Evolutionary conservation across 1,140 invertebrate genomes (phyloP).

Genomic region (Scaptomyza graminum): DNA sequence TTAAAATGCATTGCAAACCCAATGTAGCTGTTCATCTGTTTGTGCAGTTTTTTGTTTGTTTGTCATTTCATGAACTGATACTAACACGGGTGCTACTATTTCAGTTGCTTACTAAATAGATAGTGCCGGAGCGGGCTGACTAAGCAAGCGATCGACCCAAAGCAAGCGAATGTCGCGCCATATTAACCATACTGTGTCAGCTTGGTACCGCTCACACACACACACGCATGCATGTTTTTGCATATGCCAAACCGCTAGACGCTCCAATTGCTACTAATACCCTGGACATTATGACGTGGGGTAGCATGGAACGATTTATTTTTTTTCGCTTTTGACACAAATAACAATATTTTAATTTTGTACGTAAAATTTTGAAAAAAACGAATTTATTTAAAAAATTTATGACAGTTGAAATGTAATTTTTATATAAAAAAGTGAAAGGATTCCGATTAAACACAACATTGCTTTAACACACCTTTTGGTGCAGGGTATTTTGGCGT

Average conservation of each 20-base stretch:
- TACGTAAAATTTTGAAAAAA: no score
- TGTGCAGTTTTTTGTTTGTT: slow-evolving; percentile 22
- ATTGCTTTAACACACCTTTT: no score
- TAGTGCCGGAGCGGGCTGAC: slow-evolving; percentile 75
- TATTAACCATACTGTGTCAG: slow-evolving; percentile 74
- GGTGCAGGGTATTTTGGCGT: slow-evolving; percentile 17
- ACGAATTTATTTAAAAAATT: no score
- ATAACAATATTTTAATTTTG: no score
- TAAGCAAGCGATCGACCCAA: slow-evolving; percentile 70
- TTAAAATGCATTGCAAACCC: slow-evolving; percentile 65
- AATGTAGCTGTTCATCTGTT: slow-evolving; percentile 51
- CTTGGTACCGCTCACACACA: slow-evolving; percentile 25
- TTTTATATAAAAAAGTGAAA: no score
- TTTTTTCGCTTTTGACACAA: no score
- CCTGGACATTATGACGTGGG: background rate
- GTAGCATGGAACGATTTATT: no score
- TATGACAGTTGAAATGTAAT: no score
- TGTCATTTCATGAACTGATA: slow-evolving; percentile 72
- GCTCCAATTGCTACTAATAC: slow-evolving; percentile 42
- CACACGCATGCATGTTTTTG: slow-evolving; percentile 34
- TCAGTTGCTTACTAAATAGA: slow-evolving; percentile 82
- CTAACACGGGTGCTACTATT: slow-evolving; percentile 82
- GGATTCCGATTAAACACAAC: no score
- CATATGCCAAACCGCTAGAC: slow-evolving; percentile 54
- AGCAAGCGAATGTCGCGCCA: slow-evolving; percentile 68